These are phyloP conservation scores for Plebejus anna DNA, from an alignment of 2,888 invertebrate species.

Conservation along the genomic window DNA sequence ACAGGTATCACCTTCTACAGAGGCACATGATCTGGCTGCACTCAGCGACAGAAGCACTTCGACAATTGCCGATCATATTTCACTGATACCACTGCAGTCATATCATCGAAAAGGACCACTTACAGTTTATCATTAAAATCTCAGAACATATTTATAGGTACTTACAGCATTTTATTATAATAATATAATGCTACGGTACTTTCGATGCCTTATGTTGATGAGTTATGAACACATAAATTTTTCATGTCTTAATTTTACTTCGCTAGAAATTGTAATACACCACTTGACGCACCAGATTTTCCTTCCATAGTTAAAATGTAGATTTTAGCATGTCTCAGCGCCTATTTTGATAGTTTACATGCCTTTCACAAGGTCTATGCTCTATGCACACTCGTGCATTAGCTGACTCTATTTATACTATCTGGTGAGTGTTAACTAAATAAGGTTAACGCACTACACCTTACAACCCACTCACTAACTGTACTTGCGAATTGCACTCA, in stretches of 20 bases:
- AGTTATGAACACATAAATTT: too few species aligned
- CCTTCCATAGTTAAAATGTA: not conserved
- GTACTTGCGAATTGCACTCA: not conserved
- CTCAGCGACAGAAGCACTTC: not conserved
- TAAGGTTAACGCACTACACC: constrained; percentile 4
- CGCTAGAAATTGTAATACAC: not conserved
- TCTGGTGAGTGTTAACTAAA: not conserved
- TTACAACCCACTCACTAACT: constrained; percentile 10
- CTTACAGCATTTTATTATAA: too few species aligned
- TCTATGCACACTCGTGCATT: not conserved
- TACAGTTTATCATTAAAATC: not conserved
- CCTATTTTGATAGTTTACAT: not conserved
- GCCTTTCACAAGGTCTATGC: not conserved
- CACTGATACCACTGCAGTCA: not conserved
- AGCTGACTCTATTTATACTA: not conserved
- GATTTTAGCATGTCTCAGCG: too few species aligned
- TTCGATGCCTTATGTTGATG: not conserved
- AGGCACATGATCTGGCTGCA: not conserved
- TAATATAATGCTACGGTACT: not conserved
- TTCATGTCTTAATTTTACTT: not conserved
- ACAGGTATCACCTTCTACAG: not conserved
- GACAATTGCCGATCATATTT: not conserved
- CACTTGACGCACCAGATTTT: not conserved
- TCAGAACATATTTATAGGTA: not conserved
- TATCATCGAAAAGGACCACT: not conserved